These are phyloP conservation scores for Loxodonta africana DNA, from an alignment of 2,113 vertebrate genomes.

Conservation along the genomic window DNA sequence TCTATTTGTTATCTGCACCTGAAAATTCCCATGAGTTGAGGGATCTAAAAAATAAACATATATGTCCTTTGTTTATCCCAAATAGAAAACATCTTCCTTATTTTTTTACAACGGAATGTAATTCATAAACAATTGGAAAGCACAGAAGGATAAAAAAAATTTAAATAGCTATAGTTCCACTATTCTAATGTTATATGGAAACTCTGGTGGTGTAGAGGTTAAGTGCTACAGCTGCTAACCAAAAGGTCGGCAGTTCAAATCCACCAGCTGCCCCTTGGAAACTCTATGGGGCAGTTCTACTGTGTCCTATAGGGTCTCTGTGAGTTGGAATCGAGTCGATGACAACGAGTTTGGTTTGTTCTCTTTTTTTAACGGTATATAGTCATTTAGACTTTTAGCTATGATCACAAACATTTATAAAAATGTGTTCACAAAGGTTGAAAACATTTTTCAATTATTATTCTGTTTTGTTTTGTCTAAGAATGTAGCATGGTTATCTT, in stretches of 20 bases:
- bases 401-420: slow-evolving; percentile 14
- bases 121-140: slow-evolving; percentile 53
- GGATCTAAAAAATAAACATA: not conserved
- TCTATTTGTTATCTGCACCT: not conserved
- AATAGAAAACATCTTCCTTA: not conserved
- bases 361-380: not conserved
- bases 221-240: too few species aligned
- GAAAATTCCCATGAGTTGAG: not conserved
- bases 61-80: not conserved
- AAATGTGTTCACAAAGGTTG: not conserved
- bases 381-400: not conserved
- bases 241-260: too few species aligned
- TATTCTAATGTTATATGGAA: not conserved
- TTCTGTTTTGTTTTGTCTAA: slow-evolving; percentile 2
- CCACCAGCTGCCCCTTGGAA: too few species aligned
- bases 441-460: not conserved
- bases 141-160: not conserved
- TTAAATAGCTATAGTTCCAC: not conserved
- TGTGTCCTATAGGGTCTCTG: too few species aligned
- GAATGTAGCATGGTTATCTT: not conserved
- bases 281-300: too few species aligned
- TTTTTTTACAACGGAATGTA: slow-evolving; percentile 17
- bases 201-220: too few species aligned
- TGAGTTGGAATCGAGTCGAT: too few species aligned
- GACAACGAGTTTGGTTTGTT: too few species aligned